Conservation (phyloP, 1,140 invertebrate genomes). For the Cydia amplana region DNA sequence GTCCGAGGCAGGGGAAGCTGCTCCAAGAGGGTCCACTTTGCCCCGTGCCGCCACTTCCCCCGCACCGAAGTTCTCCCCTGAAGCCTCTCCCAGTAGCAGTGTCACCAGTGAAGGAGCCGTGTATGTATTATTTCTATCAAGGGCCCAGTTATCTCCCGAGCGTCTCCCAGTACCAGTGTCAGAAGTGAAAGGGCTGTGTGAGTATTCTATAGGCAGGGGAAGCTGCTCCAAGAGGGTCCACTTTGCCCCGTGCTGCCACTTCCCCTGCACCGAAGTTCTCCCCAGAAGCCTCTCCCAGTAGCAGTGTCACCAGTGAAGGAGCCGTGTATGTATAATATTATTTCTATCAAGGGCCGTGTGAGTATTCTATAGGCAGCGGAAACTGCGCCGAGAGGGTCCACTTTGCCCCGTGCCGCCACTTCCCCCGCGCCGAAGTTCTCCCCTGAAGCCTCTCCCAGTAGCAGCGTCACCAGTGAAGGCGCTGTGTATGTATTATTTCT, state of each 20-base stretch:
- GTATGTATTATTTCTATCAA: slow-evolving; percentile 60
- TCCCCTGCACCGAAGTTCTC: slow-evolving; percentile 69
- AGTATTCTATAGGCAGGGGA: slow-evolving; percentile 67
- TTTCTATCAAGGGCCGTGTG: no score
- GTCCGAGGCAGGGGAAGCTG: slow-evolving; percentile 72
- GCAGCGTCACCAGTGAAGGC: slow-evolving; percentile 78
- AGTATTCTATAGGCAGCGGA: slow-evolving; percentile 75
- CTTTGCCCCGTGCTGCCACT: slow-evolving; percentile 72
- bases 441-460: slow-evolving; percentile 64
- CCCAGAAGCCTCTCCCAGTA: slow-evolving; percentile 74
- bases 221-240: slow-evolving; percentile 81
- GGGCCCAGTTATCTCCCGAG: not conserved
- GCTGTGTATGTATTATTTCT: slow-evolving; percentile 74
- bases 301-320: slow-evolving; percentile 78
- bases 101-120: slow-evolving; percentile 78
- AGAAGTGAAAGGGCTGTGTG: not conserved
- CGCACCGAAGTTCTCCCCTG: slow-evolving; percentile 66
- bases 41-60: slow-evolving; percentile 63
- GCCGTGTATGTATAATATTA: slow-evolving; percentile 78
- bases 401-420: slow-evolving; percentile 72
- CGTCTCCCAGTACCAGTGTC: not conserved
- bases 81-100: slow-evolving; percentile 77
- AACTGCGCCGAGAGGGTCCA: slow-evolving; percentile 81
- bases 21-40: slow-evolving; percentile 83
- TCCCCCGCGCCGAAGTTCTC: slow-evolving; percentile 54